These are phyloP conservation scores for Eupithecia abbreviata DNA, from an alignment of 2,888 invertebrate genomes.

Conservation along the genomic window DNA sequence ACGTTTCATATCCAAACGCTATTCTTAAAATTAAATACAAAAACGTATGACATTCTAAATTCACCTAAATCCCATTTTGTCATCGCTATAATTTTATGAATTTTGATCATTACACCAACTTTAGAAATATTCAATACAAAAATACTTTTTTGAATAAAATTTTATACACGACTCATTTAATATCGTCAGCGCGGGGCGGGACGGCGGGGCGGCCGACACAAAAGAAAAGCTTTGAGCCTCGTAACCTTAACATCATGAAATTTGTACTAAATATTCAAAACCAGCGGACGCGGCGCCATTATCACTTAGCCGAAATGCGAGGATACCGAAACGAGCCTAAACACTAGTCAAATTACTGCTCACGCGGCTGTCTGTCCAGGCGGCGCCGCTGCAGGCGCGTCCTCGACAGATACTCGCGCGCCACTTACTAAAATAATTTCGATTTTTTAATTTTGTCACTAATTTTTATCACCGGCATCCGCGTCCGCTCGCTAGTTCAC, in stretches of 20 bases:
- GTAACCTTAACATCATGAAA: conserved; percentile 84
- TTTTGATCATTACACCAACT: conserved; percentile 85
- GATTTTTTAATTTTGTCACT: conserved; percentile 78
- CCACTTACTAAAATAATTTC: conserved; percentile 77
- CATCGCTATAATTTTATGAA: conserved; percentile 83
- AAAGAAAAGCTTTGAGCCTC: conserved; percentile 84
- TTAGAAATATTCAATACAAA: conserved; percentile 86
- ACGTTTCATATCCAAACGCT: conserved; percentile 85
- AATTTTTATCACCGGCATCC: conserved; percentile 81
- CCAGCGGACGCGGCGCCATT: conserved; percentile 78
- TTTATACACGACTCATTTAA: conserved; percentile 82
- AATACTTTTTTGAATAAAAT: conserved; percentile 85
- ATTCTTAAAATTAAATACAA: conserved; percentile 85
- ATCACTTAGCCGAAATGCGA: conserved; percentile 84
- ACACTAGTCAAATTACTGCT: conserved; percentile 73
- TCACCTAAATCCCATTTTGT: conserved; percentile 81
- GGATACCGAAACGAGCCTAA: conserved; percentile 83
- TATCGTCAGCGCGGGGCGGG: conserved; percentile 64
- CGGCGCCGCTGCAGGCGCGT: conserved; percentile 33
- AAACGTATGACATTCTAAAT: conserved; percentile 83
- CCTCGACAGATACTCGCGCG: conserved; percentile 53
- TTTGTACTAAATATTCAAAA: conserved; percentile 84
- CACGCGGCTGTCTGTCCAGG: conserved; percentile 51
- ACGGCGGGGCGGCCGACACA: conserved; percentile 68
- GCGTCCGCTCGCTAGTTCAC: conserved; percentile 81